phyloP scores from a whole-genome alignment of 2,797 vertebrate genomes.

The Pipistrellus nathusii region DNA sequence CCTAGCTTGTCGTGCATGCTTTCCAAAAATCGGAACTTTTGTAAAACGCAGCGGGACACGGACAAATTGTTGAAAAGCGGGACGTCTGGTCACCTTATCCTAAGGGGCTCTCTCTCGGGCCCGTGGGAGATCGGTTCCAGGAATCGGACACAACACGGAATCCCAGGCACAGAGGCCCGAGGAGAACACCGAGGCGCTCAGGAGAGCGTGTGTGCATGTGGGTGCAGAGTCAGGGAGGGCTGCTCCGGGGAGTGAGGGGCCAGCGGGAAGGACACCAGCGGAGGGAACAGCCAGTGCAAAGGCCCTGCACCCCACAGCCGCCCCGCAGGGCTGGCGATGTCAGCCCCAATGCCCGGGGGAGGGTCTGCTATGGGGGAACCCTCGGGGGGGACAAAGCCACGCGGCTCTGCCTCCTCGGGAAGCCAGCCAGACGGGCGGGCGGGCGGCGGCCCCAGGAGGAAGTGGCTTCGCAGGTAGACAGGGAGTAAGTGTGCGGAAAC shows the following conservation, averaged over 20 bases:
- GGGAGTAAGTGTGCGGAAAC: conserved; percentile 42
- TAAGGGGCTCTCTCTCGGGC: not conserved
- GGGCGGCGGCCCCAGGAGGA: conserved; percentile 22
- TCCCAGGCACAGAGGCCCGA: not conserved
- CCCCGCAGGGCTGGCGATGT: accelerated
- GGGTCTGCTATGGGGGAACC: not conserved
- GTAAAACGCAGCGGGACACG: too few species aligned
- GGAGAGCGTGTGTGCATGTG: too few species aligned
- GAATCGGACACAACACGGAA: not conserved
- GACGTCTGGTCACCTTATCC: not conserved
- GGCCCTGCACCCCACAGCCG: not conserved
- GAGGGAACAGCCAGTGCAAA: not conserved
- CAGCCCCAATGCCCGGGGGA: not conserved
- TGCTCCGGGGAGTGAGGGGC: not conserved
- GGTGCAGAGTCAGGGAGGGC: not conserved
- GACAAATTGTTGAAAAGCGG: too few species aligned
- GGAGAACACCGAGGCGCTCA: not conserved
- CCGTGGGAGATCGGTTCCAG: not conserved
- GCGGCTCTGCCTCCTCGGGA: not conserved
- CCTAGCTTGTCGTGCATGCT: too few species aligned
- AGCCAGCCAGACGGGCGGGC: not conserved
- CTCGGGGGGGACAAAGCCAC: too few species aligned
- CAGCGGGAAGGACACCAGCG: accelerated
- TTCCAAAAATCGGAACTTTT: too few species aligned
- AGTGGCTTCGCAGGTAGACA: conserved; percentile 74